A percentile compares a stretch with the other conserved stretches of the same genome.
Conservation (phyloP, 2,888 invertebrate species). For the Pristionchus mayeri region DNA sequence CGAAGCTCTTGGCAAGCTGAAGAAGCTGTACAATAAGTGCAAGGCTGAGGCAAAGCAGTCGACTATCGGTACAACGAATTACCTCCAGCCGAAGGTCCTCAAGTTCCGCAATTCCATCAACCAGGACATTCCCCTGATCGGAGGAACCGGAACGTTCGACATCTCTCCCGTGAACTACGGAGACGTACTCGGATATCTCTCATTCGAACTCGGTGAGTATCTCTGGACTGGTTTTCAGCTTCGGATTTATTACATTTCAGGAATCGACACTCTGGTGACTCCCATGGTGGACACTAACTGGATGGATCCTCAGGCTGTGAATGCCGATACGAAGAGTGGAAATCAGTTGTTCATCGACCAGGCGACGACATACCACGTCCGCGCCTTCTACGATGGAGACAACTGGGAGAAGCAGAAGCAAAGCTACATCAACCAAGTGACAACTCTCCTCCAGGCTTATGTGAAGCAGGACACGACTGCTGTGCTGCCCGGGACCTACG, state of each 20-base stretch:
- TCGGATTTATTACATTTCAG: background rate
- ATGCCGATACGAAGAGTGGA: background rate
- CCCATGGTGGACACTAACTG: conserved; percentile 43
- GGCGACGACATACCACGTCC: background rate
- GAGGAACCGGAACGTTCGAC: conserved; percentile 32
- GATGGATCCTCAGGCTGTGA: background rate
- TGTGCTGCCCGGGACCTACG: background rate
- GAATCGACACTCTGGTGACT: conserved; percentile 45
- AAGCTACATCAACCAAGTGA: background rate
- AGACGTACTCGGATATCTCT: conserved; percentile 24
- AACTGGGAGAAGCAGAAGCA: conserved; percentile 12
- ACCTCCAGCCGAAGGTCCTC: conserved; percentile 31
- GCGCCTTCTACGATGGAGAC: conserved; percentile 29
- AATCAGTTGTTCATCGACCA: conserved; percentile 34
- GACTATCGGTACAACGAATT: conserved; percentile 21
- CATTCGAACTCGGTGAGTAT: conserved; percentile 20
- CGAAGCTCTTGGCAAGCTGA: conserved; percentile 26
- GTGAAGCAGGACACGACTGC: background rate
- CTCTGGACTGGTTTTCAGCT: background rate
- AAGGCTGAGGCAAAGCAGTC: background rate
- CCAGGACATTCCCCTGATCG: conserved; percentile 33
- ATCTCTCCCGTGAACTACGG: background rate
- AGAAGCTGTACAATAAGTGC: conserved; percentile 38
- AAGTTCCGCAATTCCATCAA: background rate
- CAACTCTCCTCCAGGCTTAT: conserved; percentile 26